phyloP scores from a whole-genome alignment of 1,140 invertebrate genomes.

The Lutraria rhynchaena region DNA sequence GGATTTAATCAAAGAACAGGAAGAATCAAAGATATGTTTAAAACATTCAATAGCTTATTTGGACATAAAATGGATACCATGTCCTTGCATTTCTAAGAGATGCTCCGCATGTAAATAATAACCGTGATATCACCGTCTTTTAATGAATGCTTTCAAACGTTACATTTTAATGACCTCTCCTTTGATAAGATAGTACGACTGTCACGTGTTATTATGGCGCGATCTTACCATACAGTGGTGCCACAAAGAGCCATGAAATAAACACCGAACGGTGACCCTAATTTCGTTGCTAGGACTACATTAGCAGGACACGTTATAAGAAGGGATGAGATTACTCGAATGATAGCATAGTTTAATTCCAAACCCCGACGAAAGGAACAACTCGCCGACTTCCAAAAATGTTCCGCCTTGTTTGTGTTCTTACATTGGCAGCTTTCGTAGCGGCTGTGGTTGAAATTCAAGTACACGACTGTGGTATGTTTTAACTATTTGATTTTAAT shows the following conservation, averaged over 20 bases:
- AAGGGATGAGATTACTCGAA: background rate
- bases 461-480: constrained; percentile 27
- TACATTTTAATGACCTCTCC: background rate
- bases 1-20: no score
- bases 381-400: background rate
- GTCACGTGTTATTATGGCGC: background rate
- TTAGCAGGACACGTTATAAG: background rate
- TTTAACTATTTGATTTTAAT: no score
- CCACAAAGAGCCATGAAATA: background rate
- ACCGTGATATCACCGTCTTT: background rate
- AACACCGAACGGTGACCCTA: no score
- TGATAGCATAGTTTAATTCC: background rate
- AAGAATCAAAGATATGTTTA: constrained; percentile 49
- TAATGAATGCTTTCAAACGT: background rate
- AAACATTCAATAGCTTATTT: background rate
- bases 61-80: background rate
- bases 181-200: background rate
- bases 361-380: background rate
- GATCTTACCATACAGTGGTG: background rate
- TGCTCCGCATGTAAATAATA: background rate
- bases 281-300: background rate
- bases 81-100: background rate
- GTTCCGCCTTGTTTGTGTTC: background rate
- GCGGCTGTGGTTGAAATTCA: background rate
- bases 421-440: background rate